A percentile compares a stretch with the other conserved stretches of the same genome.
Evolutionary conservation across 1,140 invertebrate genomes (phyloP).

Genomic region (Drosophila teissieri): DNA sequence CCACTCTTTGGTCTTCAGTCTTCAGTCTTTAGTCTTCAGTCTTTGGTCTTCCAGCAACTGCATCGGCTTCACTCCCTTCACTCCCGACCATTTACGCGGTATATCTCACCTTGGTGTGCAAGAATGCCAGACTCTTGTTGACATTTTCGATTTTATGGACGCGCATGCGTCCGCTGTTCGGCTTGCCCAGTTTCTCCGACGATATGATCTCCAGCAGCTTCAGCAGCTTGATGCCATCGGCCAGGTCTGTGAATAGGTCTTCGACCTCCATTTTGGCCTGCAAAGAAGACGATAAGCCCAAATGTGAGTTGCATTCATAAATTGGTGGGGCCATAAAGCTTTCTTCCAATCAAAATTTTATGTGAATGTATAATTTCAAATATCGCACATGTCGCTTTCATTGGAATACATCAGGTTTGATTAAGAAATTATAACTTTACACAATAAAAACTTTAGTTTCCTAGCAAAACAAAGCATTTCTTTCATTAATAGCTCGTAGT

Average conservation of each 20-base stretch:
- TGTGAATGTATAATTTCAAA: constrained; percentile 18
- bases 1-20: not conserved
- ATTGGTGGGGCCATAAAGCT: constrained; percentile 15
- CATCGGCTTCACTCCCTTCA: not conserved
- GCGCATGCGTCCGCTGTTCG: constrained; percentile 98
- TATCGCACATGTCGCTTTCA: constrained; percentile 9
- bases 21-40: constrained; percentile 1
- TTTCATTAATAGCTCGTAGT: too few species aligned
- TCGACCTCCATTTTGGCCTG: constrained; percentile 98
- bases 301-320: constrained; percentile 28
- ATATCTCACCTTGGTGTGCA: constrained; percentile 95
- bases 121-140: constrained; percentile 98
- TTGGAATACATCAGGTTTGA: not conserved
- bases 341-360: constrained; percentile 23
- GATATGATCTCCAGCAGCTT: constrained; percentile 99
- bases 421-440: not conserved
- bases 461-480: too few species aligned
- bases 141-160: constrained; percentile 99
- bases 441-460: not conserved
- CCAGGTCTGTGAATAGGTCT: constrained; percentile 98
- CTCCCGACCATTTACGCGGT: not conserved
- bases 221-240: constrained; percentile 97
- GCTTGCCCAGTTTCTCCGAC: constrained; percentile 97
- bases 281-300: constrained; percentile 22
- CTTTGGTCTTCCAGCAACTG: not conserved